Base-by-base conservation (phyloP, 30 jellyfish, hydroid and myxozoan genomes). In the Hydractinia echinata region DNA sequence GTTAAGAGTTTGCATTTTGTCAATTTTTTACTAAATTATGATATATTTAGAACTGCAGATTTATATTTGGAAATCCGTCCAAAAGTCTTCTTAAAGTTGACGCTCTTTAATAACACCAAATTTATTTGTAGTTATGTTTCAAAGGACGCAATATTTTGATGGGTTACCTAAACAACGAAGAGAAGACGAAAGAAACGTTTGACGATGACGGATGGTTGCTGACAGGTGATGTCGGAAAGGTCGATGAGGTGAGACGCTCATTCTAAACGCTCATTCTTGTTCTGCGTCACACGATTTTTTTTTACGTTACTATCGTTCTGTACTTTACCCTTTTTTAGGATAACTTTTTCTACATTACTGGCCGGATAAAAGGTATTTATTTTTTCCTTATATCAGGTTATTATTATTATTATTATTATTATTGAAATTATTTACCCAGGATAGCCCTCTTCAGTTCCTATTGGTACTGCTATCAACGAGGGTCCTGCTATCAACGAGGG, bases 331-430 rank as follows among this genome's bases (percentile, higher is more conserved):
- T 61, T 20, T 87, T 83, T 14, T 78, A 94, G 99, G 89, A 94
- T 72, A 95, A 96, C n/a, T 94, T 66, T 60, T 79, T 88, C 53
- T 94, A 74, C 92, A 94, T 94, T 82, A 94, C 99, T 30, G 99
- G 99, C 61, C 68, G 99, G 73, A 94, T 94, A 15, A 94, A 94
- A 82, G 99, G 99, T 94, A 85, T 10, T 9, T n/a, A n/a, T n/a
- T 64, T 64, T 64, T 64, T 64, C 0, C 39, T 13, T 30, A 30
- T 30, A 30, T 30, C 44, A 2, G 2, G 44, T 30, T 30, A 2
- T 30, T n/a, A n/a, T n/a, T n/a, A n/a, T n/a, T n/a, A n/a, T n/a
- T n/a, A n/a, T n/a, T n/a, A n/a, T n/a, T n/a, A n/a, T n/a, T n/a
- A n/a, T n/a, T n/a, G n/a, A n/a, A n/a, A n/a, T n/a, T n/a, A n/a